Conservation (phyloP, 2,888 invertebrate genomes). For the Chromoteleia sp. region DNA sequence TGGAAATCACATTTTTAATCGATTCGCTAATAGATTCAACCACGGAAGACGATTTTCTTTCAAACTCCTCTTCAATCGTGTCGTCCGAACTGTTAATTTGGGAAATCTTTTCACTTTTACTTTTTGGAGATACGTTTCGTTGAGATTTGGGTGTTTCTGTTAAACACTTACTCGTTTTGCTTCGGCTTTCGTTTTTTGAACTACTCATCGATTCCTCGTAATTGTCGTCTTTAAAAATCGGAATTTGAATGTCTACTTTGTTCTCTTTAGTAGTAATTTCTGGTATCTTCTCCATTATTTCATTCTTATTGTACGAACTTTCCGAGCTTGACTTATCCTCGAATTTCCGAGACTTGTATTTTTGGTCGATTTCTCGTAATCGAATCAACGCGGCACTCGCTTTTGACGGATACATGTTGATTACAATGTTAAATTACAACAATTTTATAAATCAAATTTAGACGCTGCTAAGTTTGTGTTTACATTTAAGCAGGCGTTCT, state of each 20-base stretch:
- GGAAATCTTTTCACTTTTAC: neutral
- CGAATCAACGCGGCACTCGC: slow-evolving; percentile 77
- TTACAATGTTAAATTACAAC: neutral
- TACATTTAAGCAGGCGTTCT: neutral
- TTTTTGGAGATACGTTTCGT: neutral
- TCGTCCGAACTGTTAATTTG: neutral
- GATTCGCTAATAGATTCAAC: slow-evolving; percentile 26
- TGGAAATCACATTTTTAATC: neutral
- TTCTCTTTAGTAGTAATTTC: neutral
- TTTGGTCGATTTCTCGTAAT: slow-evolving; percentile 79
- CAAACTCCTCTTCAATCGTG: slow-evolving; percentile 19
- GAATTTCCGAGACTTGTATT: slow-evolving; percentile 75
- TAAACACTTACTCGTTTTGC: neutral
- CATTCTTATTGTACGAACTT: slow-evolving; percentile 8
- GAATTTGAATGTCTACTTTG: slow-evolving; percentile 47
- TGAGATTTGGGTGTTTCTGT: neutral
- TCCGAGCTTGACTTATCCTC: slow-evolving; percentile 34
- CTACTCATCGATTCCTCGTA: neutral
- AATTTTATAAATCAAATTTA: neutral
- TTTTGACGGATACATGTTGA: slow-evolving; percentile 76
- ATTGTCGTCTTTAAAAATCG: neutral
- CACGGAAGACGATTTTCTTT: slow-evolving; percentile 12
- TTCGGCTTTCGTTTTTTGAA: neutral
- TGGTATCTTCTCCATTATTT: neutral
- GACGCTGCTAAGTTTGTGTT: neutral